Base-by-base conservation (phyloP, 2,113 vertebrate genomes). In the Pelusios castaneus region DNA sequence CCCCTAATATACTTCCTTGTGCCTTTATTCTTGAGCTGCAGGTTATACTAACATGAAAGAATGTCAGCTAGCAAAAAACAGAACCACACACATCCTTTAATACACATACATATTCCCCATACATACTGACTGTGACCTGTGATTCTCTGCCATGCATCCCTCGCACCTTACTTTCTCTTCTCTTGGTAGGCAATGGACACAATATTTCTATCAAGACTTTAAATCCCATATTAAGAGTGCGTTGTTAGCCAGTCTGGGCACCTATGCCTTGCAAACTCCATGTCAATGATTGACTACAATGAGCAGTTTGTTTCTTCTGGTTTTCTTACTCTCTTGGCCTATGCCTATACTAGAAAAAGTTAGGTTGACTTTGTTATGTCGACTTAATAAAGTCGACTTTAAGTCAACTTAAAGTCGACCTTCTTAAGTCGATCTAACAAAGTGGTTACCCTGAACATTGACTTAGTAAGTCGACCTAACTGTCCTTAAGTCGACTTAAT, bases 181-280 rank as follows among this genome's bases (percentile, higher is more conserved):
- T 45, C 55, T 24, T 24, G 29, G 21, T 77, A 76, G 45, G 12
- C 52, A n/a, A 38, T 51, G 24, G 34, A 81, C 49, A 38, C 27
- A 54, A 84, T 5, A 11, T 60, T 86, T 84, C 19, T 11, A 84
- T 34, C 2, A 17, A 51, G 22, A 73, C 24, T 54, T 89, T 60
- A 78, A 58, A 49, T 29, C 8, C 12, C 22, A 31, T 45, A 43
- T 17, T 38, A 27, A n/a, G 6, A 12, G 3, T 29, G n/a, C 8
- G 8, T 8, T 5, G 8, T 1, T 41, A 70, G 34, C 31, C 14
- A 0, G 0, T 19, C 73, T 67, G 54, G 13, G 4, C 24, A 2
- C 16, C 14, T 17, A 80, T 41, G 8, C 58, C n/a, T 77, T 83
- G 82, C 54, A 41, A 43, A 52, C 12, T 6, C 22, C n/a, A 22